Percentiles rank a stretch among this genome's conserved stretches.
Conservation (phyloP, 2,797 vertebrate species). For the Xiphorhynchus erythropygius region DNA sequence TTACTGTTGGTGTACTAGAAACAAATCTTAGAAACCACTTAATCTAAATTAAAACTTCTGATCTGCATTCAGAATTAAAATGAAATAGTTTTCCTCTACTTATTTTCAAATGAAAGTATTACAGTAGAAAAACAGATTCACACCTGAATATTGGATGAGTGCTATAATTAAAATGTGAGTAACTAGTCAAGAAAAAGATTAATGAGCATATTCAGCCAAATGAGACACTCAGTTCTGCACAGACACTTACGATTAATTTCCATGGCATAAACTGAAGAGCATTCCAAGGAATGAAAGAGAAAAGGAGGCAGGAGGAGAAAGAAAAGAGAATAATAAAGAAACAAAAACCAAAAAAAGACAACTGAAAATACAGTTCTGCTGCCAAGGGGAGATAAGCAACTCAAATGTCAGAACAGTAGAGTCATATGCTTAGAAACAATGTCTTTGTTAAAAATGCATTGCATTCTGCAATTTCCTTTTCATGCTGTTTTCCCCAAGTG, state of each 20-base stretch:
- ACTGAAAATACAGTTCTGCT: slow-evolving; percentile 22
- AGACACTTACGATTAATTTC: slow-evolving; percentile 98
- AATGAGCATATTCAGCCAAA: not conserved
- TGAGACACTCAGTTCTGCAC: not conserved
- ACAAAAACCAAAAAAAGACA: not conserved
- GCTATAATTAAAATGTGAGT: not conserved
- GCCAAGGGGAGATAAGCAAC: slow-evolving; percentile 5
- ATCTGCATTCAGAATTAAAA: not conserved
- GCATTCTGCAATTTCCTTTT: slow-evolving; percentile 30
- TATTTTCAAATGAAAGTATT: not conserved
- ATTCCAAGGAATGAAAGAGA: slow-evolving; percentile 15
- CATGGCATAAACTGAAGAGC: slow-evolving; percentile 93
- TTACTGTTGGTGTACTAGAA: not conserved
- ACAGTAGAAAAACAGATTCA: not conserved
- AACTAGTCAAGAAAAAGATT: not conserved
- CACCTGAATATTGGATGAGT: not conserved
- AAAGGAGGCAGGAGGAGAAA: slow-evolving; percentile 32
- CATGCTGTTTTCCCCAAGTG: slow-evolving; percentile 2
- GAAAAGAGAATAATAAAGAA: slow-evolving; percentile 27
- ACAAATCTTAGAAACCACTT: not conserved
- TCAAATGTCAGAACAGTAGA: not conserved
- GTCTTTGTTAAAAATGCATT: not conserved
- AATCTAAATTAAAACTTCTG: not conserved
- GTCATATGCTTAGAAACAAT: not conserved
- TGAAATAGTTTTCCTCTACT: not conserved